A percentile compares a stretch with the other conserved stretches of the same genome.
Conservation (phyloP, 2,888 invertebrate species). For the Ommatoiulus sabulosus region DNA sequence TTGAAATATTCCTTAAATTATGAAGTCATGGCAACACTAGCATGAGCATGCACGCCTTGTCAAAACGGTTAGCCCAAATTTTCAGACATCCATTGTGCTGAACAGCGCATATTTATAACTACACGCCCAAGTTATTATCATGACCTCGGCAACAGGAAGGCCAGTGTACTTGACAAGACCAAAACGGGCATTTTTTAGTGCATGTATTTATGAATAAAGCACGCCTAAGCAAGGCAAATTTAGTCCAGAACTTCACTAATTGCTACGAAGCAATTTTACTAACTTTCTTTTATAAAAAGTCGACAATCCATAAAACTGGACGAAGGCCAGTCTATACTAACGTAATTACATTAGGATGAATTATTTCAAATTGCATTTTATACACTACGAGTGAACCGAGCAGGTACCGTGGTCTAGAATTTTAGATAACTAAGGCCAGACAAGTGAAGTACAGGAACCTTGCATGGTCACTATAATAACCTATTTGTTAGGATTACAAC, state of each 20-base stretch:
- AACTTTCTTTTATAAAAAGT: conserved; percentile 18
- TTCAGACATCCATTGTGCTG: neutral
- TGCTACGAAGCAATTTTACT: neutral
- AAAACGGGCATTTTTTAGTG: neutral
- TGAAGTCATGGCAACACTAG: neutral
- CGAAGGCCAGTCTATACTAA: neutral
- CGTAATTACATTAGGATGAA: neutral
- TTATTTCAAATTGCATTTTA: neutral
- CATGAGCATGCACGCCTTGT: neutral
- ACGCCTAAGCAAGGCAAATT: neutral
- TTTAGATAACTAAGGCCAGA: neutral
- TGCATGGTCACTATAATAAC: too few species aligned
- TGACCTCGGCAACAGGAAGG: conserved; percentile 37
- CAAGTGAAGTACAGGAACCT: neutral
- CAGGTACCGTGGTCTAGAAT: neutral
- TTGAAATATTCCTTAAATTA: neutral
- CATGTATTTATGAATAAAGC: conserved; percentile 9
- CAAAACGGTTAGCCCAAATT: conserved; percentile 44
- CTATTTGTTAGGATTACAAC: too few species aligned
- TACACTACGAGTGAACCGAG: neutral
- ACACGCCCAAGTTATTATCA: conserved; percentile 27
- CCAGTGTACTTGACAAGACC: conserved; percentile 18
- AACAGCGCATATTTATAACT: neutral
- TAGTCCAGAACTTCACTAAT: neutral
- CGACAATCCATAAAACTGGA: neutral